Evolutionary conservation across 2,797 vertebrate species (phyloP).

Genomic region (Falco rusticolus): DNA sequence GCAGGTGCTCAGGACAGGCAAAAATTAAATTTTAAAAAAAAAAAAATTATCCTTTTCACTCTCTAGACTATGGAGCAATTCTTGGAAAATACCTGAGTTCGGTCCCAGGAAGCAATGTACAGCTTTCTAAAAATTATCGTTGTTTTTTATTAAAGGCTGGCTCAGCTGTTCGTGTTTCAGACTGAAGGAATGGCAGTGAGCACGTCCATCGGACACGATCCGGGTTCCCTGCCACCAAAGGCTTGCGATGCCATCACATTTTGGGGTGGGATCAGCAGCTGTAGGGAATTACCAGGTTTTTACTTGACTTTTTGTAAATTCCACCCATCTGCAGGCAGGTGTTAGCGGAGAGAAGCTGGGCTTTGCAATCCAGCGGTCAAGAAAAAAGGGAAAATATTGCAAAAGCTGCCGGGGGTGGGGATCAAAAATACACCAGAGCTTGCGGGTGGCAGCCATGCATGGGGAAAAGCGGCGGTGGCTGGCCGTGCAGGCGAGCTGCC

Average conservation of each 20-base stretch:
- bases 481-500: background rate
- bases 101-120: background rate
- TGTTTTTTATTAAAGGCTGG: background rate
- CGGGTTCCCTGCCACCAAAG: background rate
- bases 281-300: background rate
- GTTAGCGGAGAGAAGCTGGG: background rate
- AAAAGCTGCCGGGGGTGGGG: background rate
- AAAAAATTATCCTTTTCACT: background rate
- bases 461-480: accelerated
- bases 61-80: background rate
- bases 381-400: background rate
- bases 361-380: background rate
- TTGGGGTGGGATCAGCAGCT: background rate
- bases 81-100: background rate
- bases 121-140: background rate
- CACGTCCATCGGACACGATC: accelerated
- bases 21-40: background rate
- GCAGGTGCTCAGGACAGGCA: background rate
- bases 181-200: background rate
- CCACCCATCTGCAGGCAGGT: accelerated
- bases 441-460: accelerated
- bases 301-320: background rate
- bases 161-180: background rate
- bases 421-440: accelerated
- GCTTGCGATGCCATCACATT: accelerated